Evolutionary conservation across 2,113 vertebrate genomes (phyloP).

Genomic region (Todiramphus saurophagus): DNA sequence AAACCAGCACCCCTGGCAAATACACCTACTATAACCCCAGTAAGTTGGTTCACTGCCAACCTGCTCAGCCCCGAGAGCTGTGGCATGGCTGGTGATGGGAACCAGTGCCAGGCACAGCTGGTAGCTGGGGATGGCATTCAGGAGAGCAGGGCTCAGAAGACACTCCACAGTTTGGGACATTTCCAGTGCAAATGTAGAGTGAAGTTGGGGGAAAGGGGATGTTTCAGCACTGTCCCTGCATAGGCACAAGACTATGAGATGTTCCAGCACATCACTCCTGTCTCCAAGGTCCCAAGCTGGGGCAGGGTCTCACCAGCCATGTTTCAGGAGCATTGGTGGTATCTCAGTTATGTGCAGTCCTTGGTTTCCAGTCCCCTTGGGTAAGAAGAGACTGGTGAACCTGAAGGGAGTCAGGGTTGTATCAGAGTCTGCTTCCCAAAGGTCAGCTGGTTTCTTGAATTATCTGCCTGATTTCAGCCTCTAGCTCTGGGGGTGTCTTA

Average conservation of each 20-base stretch:
- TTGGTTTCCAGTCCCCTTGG: neutral
- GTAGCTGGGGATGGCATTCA: neutral
- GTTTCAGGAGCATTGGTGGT: neutral
- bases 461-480: neutral
- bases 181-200: neutral
- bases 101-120: neutral
- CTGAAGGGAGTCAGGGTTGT: neutral
- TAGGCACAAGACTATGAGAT: neutral
- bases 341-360: neutral
- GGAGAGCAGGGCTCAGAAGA: neutral
- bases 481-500: neutral
- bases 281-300: neutral
- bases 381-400: neutral
- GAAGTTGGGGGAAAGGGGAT: neutral
- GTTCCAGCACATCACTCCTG: neutral
- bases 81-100: neutral
- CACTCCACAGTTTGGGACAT: neutral
- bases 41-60: constrained; percentile 5
- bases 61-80: neutral
- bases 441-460: neutral
- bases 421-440: neutral
- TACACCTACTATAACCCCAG: constrained; percentile 68
- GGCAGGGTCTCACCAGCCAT: neutral
- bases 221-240: neutral
- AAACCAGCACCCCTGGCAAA: constrained; percentile 68